A percentile compares a stretch with the other conserved stretches of the same genome.
Conservation (phyloP, 2,888 invertebrate genomes). For the Ferrisia virgata region DNA sequence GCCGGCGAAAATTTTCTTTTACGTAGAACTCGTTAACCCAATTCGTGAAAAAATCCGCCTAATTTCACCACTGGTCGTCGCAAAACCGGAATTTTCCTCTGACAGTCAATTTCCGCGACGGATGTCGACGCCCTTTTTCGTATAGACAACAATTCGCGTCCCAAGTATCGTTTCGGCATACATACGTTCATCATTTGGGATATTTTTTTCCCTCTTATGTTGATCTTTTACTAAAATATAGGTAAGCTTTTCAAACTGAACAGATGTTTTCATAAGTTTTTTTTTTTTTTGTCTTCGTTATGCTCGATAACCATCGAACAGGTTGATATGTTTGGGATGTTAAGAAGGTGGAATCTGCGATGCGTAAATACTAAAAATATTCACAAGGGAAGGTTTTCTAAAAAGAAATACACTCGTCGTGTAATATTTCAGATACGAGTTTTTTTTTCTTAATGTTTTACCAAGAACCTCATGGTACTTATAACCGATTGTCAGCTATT, state of each 20-base stretch:
- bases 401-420: neutral
- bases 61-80: neutral
- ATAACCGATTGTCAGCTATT: neutral
- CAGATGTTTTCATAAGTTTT: neutral
- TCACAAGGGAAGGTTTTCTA: neutral
- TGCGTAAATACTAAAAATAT: neutral
- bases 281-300: neutral
- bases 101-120: conserved; percentile 20
- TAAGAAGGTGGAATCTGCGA: neutral
- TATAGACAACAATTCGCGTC: neutral
- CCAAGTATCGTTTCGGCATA: neutral
- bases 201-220: neutral
- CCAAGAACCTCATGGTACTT: neutral
- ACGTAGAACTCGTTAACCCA: conserved; percentile 1
- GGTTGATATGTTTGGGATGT: neutral
- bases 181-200: neutral
- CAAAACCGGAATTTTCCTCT: conserved; percentile 16
- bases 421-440: neutral
- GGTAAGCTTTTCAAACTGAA: neutral
- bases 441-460: neutral
- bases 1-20: neutral
- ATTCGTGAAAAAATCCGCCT: conserved; percentile 19
- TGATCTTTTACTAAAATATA: neutral
- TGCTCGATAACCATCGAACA: conserved; percentile 20
- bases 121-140: conserved; percentile 6